Base-by-base conservation (phyloP, 2,888 invertebrate genomes). In the Tetranychus piercei region DNA sequence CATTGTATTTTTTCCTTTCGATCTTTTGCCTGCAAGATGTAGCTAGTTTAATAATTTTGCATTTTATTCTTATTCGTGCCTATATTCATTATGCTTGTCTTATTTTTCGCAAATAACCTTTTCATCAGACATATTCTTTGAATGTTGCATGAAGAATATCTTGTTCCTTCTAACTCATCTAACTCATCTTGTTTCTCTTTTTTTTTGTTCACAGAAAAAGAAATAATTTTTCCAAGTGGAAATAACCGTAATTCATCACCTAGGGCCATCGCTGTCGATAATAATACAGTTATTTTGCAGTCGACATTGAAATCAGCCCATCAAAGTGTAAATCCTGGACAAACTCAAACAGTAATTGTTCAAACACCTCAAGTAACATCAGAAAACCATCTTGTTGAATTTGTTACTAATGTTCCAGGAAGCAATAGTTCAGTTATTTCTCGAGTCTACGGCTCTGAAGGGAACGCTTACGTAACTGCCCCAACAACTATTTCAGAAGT, bases 271-370 rank as follows among this genome's bases (percentile, higher is more conserved):
- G 75, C 75, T 9, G 73, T 75, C 20, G 75, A 75, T 34, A 75
- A 75, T 34, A 75, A 75, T 67, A 75, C 75, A 44, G 73, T 75
- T 73, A 75, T 75, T 23, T 65, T 75, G 64, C 75, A 75, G 44
- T 73, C 75, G 64, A 75, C 67, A 44, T 34, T 55, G 64, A 22
- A 45, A 22, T 64, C 73, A 22, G 6, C 70, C 20, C 18, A 43
- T 64, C 44, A 72, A 76, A 22, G 72, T 76, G 69, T 69, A 11
- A 69, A 20, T 22, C 6, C 69, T 23, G 69, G 69, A 73, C 76
- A 76, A 55, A 76, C 78, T 44, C 76, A 76, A 18, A 77, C 77
- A 43, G 78, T 78, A 20, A 78, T 78, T 72, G 77, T 78, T 66
- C 78, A 78, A 72, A 78, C 77, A 34, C 78, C 78, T 5, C 72